Percentiles rank a stretch among this genome's conserved stretches.
Conservation (phyloP, 2,888 invertebrate species). For the Caenorhabditis parvicauda region DNA sequence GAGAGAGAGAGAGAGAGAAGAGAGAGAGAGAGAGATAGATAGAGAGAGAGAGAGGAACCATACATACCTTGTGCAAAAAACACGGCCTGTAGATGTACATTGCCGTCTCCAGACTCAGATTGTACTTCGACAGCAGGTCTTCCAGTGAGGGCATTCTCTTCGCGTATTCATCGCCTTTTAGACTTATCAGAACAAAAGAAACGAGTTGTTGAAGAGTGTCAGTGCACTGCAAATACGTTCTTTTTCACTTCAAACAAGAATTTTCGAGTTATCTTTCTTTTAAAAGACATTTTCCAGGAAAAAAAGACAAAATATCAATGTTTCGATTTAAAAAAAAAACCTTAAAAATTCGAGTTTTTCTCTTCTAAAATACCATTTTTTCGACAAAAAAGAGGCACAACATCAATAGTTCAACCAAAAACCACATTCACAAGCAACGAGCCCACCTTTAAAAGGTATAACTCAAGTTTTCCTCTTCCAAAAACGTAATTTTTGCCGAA, state of each 20-base stretch:
- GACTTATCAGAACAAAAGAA: slow-evolving; percentile 86
- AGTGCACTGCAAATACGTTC: slow-evolving; percentile 77
- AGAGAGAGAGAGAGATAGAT: too few species aligned
- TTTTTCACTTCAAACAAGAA: background rate
- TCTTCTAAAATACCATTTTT: too few species aligned
- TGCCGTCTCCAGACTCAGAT: slow-evolving; percentile 93
- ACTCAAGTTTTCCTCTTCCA: too few species aligned
- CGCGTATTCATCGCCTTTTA: slow-evolving; percentile 88
- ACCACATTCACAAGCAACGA: too few species aligned
- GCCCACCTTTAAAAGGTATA: background rate
- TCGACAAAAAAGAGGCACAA: too few species aligned
- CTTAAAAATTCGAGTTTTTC: background rate
- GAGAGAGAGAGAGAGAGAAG: too few species aligned
- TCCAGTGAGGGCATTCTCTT: slow-evolving; percentile 31
- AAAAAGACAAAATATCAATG: background rate
- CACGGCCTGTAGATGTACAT: slow-evolving; percentile 82
- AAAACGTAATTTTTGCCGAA: background rate
- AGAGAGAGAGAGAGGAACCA: too few species aligned
- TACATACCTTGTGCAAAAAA: slow-evolving; percentile 15
- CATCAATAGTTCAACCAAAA: too few species aligned
- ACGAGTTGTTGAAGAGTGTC: slow-evolving; percentile 97
- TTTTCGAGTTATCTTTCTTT: too few species aligned
- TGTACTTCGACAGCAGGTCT: slow-evolving; percentile 73
- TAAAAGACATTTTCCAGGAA: too few species aligned
- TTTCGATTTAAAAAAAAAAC: background rate